Conservation (phyloP, 2,888 invertebrate species). For the Sipha maydis region DNA sequence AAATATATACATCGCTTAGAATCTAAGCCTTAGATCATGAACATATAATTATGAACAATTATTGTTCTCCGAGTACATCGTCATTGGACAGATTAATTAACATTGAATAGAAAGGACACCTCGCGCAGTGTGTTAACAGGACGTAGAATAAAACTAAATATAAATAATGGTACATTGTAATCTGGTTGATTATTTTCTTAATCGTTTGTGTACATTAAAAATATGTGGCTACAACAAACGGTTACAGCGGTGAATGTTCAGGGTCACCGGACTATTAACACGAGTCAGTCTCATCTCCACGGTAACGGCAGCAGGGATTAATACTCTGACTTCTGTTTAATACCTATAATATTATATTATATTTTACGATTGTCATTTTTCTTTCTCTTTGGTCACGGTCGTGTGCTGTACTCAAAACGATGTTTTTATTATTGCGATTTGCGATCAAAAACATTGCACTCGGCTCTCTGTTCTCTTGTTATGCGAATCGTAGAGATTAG, state of each 20-base stretch:
- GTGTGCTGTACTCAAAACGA: not conserved
- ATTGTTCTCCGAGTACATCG: not conserved
- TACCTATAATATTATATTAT: not conserved
- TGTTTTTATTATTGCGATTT: not conserved
- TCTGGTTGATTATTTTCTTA: not conserved
- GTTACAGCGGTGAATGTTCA: not conserved
- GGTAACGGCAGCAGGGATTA: not conserved
- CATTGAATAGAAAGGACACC: too few species aligned
- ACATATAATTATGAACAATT: too few species aligned
- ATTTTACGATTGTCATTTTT: not conserved
- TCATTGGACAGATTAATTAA: not conserved
- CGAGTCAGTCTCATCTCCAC: not conserved
- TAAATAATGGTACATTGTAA: not conserved
- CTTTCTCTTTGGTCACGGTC: not conserved
- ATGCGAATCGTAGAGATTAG: not conserved
- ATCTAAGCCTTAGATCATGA: too few species aligned
- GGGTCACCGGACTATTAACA: not conserved
- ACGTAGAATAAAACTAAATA: not conserved
- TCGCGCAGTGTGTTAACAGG: not conserved
- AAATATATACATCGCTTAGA: too few species aligned
- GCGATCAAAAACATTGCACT: not conserved
- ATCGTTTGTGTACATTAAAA: not conserved
- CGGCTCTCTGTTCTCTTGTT: not conserved
- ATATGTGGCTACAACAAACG: not conserved
- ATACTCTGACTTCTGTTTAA: not conserved